A percentile compares a stretch with the other conserved stretches of the same genome.
Evolutionary conservation across 2,113 vertebrate genomes (phyloP).

Genomic region (Sebastes fasciatus): DNA sequence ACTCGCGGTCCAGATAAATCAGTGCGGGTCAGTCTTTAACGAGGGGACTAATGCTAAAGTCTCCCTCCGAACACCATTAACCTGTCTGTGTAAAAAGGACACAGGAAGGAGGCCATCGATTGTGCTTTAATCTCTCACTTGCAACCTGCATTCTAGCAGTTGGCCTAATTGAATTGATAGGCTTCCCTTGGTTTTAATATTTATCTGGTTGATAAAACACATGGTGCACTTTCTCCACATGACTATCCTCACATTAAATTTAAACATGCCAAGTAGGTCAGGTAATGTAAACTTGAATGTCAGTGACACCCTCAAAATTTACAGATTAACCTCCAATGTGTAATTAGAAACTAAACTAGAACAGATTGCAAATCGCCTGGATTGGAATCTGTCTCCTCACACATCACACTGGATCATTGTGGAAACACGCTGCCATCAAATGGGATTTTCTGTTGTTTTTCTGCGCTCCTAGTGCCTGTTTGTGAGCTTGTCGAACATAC

Average conservation of each 20-base stretch:
- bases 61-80: constrained; percentile 70
- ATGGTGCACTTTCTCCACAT: background rate
- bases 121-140: constrained; percentile 67
- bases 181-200: constrained; percentile 43
- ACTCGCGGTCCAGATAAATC: constrained; percentile 64
- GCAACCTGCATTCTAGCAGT: constrained; percentile 39
- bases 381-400: background rate
- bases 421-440: constrained; percentile 31
- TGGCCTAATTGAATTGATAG: constrained; percentile 44
- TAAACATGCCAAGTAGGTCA: background rate
- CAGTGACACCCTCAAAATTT: background rate
- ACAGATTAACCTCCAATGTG: background rate
- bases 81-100: constrained; percentile 71
- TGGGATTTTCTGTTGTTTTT: constrained; percentile 8
- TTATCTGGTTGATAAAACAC: constrained; percentile 39
- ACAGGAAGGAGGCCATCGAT: constrained; percentile 65
- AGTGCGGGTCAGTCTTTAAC: constrained; percentile 66
- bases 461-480: constrained; percentile 4
- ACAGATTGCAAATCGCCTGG: background rate
- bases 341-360: background rate
- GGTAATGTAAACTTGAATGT: background rate
- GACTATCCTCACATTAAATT: background rate
- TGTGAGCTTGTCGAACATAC: background rate
- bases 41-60: constrained; percentile 65
- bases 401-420: constrained; percentile 34